Evolutionary conservation across 2,888 invertebrate genomes (phyloP).

Genomic region (Hololepta plana): DNA sequence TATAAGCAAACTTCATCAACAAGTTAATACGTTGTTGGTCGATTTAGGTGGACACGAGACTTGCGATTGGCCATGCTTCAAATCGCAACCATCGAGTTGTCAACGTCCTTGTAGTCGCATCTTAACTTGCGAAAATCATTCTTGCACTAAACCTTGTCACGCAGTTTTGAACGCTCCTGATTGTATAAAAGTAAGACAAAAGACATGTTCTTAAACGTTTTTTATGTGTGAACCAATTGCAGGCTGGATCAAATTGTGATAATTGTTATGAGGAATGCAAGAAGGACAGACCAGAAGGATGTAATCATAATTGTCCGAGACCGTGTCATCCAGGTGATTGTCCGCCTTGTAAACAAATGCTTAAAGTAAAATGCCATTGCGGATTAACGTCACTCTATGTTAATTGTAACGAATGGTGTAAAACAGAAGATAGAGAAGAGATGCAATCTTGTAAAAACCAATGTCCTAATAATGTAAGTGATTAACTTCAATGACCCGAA

Average conservation of each 20-base stretch:
- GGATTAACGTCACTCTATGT: conserved; percentile 56
- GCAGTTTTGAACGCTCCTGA: conserved; percentile 31
- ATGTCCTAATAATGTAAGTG: conserved; percentile 61
- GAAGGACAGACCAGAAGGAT: conserved; percentile 48
- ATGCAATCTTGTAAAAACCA: conserved; percentile 55
- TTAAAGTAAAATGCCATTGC: conserved; percentile 67
- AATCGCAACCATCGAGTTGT: conserved; percentile 58
- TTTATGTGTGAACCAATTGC: conserved; percentile 9
- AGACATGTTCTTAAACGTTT: neutral
- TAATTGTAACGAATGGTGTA: conserved; percentile 49
- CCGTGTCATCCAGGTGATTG: conserved; percentile 60
- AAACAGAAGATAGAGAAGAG: conserved; percentile 26
- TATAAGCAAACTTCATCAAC: neutral
- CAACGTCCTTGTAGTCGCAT: conserved; percentile 55
- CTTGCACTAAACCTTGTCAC: conserved; percentile 57
- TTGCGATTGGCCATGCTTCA: conserved; percentile 45
- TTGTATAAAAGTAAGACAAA: conserved; percentile 13
- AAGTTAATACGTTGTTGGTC: no score
- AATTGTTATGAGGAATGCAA: conserved; percentile 40
- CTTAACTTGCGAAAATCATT: conserved; percentile 63
- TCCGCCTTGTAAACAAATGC: conserved; percentile 50
- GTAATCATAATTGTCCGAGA: conserved; percentile 53
- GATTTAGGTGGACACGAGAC: conserved; percentile 46
- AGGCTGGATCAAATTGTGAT: conserved; percentile 34
- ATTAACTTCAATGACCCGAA: no score